These are phyloP conservation scores for Sebastes vulpes DNA, from an alignment of 2,797 vertebrate species.

Conservation along the genomic window DNA sequence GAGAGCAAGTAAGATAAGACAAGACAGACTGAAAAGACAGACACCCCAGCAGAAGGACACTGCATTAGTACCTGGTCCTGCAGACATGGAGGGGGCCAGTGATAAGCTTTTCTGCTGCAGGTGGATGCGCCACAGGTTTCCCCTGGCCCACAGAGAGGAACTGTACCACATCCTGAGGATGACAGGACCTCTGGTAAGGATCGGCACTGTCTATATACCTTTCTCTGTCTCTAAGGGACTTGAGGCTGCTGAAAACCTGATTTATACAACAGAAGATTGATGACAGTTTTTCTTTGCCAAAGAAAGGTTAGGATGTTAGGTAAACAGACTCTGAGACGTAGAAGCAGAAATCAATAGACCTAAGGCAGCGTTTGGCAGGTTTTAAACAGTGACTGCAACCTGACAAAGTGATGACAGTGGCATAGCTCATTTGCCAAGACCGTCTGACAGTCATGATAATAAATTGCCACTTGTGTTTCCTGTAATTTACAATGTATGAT, in stretches of 20 bases:
- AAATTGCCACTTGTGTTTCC: neutral
- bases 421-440: neutral
- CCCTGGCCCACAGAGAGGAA: conserved; percentile 77
- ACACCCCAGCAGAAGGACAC: neutral
- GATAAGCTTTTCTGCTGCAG: conserved; percentile 74
- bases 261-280: neutral
- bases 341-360: neutral
- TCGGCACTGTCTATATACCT: neutral
- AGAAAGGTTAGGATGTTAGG: neutral
- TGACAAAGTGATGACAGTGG: neutral
- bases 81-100: conserved; percentile 62
- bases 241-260: neutral
- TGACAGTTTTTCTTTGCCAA: neutral
- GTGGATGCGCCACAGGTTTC: conserved; percentile 62
- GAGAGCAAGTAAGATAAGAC: neutral
- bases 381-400: neutral
- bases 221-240: neutral
- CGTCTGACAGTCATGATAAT: neutral
- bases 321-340: neutral
- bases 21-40: neutral
- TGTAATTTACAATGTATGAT: neutral
- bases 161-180: conserved; percentile 82
- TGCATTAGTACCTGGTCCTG: neutral
- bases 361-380: neutral
- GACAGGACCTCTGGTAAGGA: conserved; percentile 86